A percentile compares a stretch with the other conserved stretches of the same genome.
These are phyloP conservation scores for Oreochromis spilurus DNA, from an alignment of 2,113 vertebrate species.

Conservation along the genomic window DNA sequence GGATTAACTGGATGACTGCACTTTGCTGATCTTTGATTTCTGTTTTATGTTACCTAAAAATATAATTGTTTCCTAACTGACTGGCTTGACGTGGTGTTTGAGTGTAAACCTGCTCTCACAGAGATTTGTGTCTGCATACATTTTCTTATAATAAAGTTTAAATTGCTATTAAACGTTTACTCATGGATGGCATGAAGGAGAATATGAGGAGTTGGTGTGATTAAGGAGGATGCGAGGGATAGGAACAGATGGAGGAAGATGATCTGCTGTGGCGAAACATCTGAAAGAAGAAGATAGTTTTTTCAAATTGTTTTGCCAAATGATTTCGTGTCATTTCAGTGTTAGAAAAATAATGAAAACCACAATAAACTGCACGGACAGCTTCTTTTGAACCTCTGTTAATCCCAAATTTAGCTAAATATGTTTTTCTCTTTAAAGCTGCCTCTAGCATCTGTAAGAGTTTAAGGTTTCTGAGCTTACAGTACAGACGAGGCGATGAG, in stretches of 20 bases:
- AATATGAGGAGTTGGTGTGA: neutral
- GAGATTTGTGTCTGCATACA: neutral
- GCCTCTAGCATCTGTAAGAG: conserved; percentile 45
- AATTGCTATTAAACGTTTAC: neutral
- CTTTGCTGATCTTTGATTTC: neutral
- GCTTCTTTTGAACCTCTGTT: neutral
- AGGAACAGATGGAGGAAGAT: neutral
- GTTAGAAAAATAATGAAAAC: neutral
- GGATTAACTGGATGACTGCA: neutral
- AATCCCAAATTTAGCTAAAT: neutral
- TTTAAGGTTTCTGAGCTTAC: conserved; percentile 9
- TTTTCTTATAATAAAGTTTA: neutral
- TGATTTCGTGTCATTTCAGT: neutral
- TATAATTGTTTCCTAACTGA: neutral
- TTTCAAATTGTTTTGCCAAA: neutral
- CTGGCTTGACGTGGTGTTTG: neutral
- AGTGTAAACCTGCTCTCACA: neutral
- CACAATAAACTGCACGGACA: neutral
- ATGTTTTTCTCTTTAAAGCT: conserved; percentile 20
- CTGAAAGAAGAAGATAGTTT: neutral
- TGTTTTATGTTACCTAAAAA: neutral
- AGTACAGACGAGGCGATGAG: neutral
- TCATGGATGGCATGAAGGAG: neutral
- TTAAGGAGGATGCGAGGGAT: neutral
- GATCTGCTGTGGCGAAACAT: neutral